Evolutionary conservation across 2,797 vertebrate genomes (phyloP).

Genomic region (Fistularia commersonii): DNA sequence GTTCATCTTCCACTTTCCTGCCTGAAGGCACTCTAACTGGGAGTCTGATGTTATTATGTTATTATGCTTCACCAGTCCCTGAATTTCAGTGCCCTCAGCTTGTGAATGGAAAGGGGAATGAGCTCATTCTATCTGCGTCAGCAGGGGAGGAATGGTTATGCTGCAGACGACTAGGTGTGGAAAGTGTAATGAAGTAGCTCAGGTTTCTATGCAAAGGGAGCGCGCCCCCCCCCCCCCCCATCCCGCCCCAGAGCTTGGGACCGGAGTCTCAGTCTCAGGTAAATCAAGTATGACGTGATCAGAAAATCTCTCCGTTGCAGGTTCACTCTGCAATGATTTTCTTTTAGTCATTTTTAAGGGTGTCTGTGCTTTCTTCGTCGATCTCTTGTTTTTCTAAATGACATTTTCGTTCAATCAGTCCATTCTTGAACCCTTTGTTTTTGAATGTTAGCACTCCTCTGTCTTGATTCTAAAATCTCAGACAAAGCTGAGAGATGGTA

Average conservation of each 20-base stretch:
- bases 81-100: conserved; percentile 41
- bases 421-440: conserved; percentile 9
- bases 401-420: conserved; percentile 3
- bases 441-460: conserved; percentile 23
- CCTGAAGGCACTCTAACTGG: conserved; percentile 58
- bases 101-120: conserved; percentile 48
- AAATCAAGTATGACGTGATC: conserved; percentile 46
- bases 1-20: conserved; percentile 53
- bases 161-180: conserved; percentile 33
- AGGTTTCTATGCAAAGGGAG: conserved; percentile 5
- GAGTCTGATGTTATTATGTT: conserved; percentile 46
- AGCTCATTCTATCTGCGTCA: conserved; percentile 59
- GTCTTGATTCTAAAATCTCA: conserved; percentile 16
- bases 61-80: conserved; percentile 49
- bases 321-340: conserved; percentile 31
- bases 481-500: conserved; percentile 17
- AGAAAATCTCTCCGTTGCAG: conserved; percentile 29
- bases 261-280: conserved; percentile 27
- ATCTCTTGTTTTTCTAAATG: conserved; percentile 20
- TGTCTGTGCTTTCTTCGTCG: conserved; percentile 40
- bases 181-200: conserved; percentile 56
- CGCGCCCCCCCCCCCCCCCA: too few species aligned
- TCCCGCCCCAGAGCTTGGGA: neutral
- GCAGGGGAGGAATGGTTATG: conserved; percentile 31
- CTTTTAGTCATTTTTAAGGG: conserved; percentile 35